These are phyloP conservation scores for Andrena chrysosceles DNA, from an alignment of 2,888 invertebrate species.

Conservation along the genomic window DNA sequence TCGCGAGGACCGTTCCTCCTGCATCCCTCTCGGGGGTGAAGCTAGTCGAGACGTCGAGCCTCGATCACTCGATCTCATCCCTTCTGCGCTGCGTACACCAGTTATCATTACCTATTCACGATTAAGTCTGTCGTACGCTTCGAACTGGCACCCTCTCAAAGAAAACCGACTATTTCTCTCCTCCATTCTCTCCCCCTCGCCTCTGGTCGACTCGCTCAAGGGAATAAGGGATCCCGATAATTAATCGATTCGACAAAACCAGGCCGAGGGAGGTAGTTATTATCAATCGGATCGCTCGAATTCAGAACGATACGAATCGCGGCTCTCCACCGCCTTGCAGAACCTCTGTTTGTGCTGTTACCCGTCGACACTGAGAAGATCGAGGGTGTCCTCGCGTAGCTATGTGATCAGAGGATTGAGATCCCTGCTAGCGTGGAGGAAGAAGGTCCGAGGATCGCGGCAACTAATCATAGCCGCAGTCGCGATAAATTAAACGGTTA, in stretches of 20 bases:
- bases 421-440: background rate
- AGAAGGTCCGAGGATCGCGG: conserved; percentile 19
- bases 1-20: conserved; percentile 24
- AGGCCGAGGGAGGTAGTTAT: conserved; percentile 31
- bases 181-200: no score
- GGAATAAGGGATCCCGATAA: background rate
- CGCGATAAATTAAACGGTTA: conserved; percentile 45
- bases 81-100: background rate
- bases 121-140: background rate
- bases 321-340: background rate
- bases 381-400: conserved; percentile 28
- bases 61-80: background rate
- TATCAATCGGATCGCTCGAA: conserved; percentile 30
- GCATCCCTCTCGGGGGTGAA: conserved; percentile 56
- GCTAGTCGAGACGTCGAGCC: background rate
- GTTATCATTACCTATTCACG: background rate
- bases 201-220: no score
- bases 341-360: background rate
- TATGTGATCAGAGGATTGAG: background rate
- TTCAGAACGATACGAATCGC: conserved; percentile 29
- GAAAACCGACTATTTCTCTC: no score
- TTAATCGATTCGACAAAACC: conserved; percentile 33
- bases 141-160: background rate
- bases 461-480: conserved; percentile 52
- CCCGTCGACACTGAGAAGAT: conserved; percentile 4